Evolutionary conservation across 30 jellyfish, hydroid and myxozoan species (phyloP).

Genomic region (Euphysa ruthae): DNA sequence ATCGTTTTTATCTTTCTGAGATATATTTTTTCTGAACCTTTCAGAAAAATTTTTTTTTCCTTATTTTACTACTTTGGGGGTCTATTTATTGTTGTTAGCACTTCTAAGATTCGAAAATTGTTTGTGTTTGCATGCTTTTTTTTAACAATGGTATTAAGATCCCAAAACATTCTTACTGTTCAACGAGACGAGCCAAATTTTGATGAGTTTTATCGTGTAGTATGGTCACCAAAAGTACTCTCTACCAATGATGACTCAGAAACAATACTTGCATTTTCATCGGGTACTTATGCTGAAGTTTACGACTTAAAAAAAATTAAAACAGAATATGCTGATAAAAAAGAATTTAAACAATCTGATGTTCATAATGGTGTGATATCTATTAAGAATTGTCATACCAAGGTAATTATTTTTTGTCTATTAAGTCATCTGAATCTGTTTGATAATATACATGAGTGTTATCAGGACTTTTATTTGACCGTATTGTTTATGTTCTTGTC

Average conservation of each 20-base stretch:
- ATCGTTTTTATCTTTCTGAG: too few species aligned
- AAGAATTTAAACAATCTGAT: conserved; percentile 1
- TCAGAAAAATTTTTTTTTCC: too few species aligned
- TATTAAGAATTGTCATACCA: conserved; percentile 42
- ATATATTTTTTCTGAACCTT: too few species aligned
- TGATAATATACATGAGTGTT: too few species aligned
- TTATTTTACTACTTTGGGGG: too few species aligned
- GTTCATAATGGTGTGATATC: conserved; percentile 30
- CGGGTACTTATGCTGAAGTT: conserved; percentile 40
- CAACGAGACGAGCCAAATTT: neutral
- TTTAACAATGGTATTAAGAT: too few species aligned
- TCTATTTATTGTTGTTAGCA: too few species aligned
- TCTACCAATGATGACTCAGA: conserved; percentile 38
- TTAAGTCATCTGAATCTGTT: too few species aligned
- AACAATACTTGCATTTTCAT: conserved; percentile 55
- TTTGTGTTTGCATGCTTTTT: neutral
- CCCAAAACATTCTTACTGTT: neutral
- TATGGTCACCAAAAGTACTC: conserved; percentile 61
- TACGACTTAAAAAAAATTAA: conserved; percentile 26
- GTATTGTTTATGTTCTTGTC: too few species aligned
- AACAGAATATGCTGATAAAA: conserved; percentile 5
- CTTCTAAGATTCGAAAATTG: too few species aligned
- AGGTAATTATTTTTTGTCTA: conserved; percentile 62
- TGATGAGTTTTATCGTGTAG: conserved; percentile 28
- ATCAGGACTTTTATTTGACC: too few species aligned